Base-by-base conservation (phyloP, 2,113 vertebrate genomes). In the Syrrhaptes paradoxus region DNA sequence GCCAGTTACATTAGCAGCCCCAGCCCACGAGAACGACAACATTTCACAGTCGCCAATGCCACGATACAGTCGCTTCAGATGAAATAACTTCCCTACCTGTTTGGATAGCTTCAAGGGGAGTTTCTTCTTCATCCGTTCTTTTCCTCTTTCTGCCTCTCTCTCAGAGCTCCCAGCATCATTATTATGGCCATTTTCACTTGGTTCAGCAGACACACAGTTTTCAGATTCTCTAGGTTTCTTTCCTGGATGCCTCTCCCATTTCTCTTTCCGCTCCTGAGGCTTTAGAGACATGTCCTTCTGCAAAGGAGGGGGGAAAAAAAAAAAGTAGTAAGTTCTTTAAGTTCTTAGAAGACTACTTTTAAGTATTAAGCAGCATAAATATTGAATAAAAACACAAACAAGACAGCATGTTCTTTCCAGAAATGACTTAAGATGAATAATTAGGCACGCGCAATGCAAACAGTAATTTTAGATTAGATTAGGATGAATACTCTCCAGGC, bases 221-320 rank as follows among this genome's bases (percentile, higher is more conserved):
- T 99, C 99, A 31, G 98, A 97, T 93, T 99, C 99, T 83, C 99
- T 98, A 75, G 98, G 98, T 90, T 98, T 99, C 98, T 99, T 99
- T 29, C 96, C 96, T 26, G 97, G 97, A 81, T 98, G 98, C 46
- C 97, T 97, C 78, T 98, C 98, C 98, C 98, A 98, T 85, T 98
- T 98, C 97, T 99, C 98, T 96, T 99, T 99, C 95, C 98, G 98
- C 93, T 99, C 99, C 22, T 99, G 98, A 48, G 98, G 98, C 97
- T 99, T 99, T 96, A 99, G 92, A 1, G 98, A 98, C 95, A 98
- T 98, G 31, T 98, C 98, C 97, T 98, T 99, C 98, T 99, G 98
- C 66, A 98, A 85, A 46, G 43, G 46, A 75, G 31, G 31, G 31
- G 31, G 5, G 26, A 32, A 29, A 21, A 10, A n/a, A 45, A 51